Conservation (phyloP, 2,888 invertebrate genomes). For the Boloria euphrosyne region DNA sequence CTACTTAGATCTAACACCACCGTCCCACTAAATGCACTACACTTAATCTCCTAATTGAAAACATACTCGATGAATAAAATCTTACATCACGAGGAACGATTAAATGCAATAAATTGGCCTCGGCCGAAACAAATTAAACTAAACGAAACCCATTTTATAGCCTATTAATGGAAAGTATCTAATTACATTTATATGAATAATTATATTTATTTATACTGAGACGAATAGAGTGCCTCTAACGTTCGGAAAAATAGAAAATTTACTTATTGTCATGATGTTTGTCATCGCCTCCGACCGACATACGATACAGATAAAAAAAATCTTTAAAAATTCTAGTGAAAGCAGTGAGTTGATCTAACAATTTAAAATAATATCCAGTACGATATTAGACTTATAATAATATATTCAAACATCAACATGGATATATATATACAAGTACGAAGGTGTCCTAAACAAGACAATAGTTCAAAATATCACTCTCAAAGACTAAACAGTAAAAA, state of each 20-base stretch:
- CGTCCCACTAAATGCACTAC: conserved; percentile 56
- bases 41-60: conserved; percentile 60
- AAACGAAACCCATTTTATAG: conserved; percentile 33
- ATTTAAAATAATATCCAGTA: conserved; percentile 32
- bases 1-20: conserved; percentile 33
- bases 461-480: conserved; percentile 77
- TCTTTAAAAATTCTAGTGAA: conserved; percentile 17
- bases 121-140: conserved; percentile 26
- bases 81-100: conserved; percentile 62
- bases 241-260: conserved; percentile 67
- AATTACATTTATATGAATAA: conserved; percentile 34
- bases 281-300: conserved; percentile 30
- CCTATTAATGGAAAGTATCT: conserved; percentile 17
- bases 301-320: conserved; percentile 22
- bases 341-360: conserved; percentile 3
- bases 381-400: conserved; percentile 48
- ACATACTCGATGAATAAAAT: conserved; percentile 53
- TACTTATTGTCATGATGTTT: conserved; percentile 77
- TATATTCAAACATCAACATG: conserved; percentile 59
- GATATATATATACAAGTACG: conserved; percentile 51
- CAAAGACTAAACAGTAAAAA: conserved; percentile 73
- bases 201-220: conserved; percentile 28
- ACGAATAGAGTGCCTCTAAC: conserved; percentile 36
- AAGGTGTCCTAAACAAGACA: conserved; percentile 51
- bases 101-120: conserved; percentile 39